A percentile compares a stretch with the other conserved stretches of the same genome.
These are phyloP conservation scores for Scaptomyza pallida DNA, from an alignment of 1,140 invertebrate species.

Conservation along the genomic window DNA sequence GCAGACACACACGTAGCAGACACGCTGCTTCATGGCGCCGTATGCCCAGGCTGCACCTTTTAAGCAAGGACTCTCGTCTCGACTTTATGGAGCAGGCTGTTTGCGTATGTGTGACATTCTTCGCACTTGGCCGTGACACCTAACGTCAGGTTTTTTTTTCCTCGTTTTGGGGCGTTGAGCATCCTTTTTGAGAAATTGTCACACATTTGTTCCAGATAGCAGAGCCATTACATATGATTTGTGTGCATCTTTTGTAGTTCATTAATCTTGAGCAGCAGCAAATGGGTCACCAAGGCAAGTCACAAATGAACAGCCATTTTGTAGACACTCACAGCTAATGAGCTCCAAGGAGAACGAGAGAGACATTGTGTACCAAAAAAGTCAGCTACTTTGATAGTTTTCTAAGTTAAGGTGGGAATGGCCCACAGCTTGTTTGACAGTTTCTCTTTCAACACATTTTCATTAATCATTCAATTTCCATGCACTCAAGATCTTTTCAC, in stretches of 20 bases:
- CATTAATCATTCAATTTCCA: slow-evolving; percentile 56
- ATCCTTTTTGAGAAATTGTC: slow-evolving; percentile 75
- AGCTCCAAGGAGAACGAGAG: background rate
- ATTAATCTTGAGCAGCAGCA: slow-evolving; percentile 65
- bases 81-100: slow-evolving; percentile 32
- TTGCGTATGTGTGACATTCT: slow-evolving; percentile 63
- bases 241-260: slow-evolving; percentile 77
- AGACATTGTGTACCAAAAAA: slow-evolving; percentile 1
- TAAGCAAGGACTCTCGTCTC: slow-evolving; percentile 7
- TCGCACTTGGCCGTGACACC: slow-evolving; percentile 73
- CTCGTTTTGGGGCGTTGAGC: slow-evolving; percentile 16
- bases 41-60: slow-evolving; percentile 46
- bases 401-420: background rate
- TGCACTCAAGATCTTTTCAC: slow-evolving; percentile 34
- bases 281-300: slow-evolving; percentile 63
- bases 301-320: slow-evolving; percentile 10
- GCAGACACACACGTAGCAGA: slow-evolving; percentile 51
- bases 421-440: slow-evolving; percentile 51
- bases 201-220: slow-evolving; percentile 65
- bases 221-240: slow-evolving; percentile 71
- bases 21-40: slow-evolving; percentile 3
- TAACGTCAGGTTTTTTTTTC: slow-evolving; percentile 2
- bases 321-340: slow-evolving; percentile 29
- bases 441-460: slow-evolving; percentile 34
- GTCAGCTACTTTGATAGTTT: background rate